phyloP scores from a whole-genome alignment of 2,797 vertebrate species.

The Numenius phaeopus region DNA sequence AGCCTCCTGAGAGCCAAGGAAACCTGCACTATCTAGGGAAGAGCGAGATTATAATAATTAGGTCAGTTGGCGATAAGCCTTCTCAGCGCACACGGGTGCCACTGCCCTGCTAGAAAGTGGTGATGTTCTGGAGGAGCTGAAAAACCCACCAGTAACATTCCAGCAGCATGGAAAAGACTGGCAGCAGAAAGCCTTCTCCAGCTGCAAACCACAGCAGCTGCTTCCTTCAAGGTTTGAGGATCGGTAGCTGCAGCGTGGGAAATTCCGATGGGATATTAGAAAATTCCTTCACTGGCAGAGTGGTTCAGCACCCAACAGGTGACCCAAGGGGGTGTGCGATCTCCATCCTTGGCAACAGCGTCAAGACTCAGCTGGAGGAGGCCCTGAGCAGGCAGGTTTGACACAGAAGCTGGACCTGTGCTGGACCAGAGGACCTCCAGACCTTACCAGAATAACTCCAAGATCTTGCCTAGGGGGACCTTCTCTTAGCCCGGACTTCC shows the following conservation, averaged over 20 bases:
- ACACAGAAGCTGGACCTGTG: background rate
- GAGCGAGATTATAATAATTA: slow-evolving; percentile 30
- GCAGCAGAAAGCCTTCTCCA: background rate
- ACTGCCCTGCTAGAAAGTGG: background rate
- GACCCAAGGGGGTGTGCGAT: background rate
- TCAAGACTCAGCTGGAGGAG: background rate
- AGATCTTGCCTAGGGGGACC: background rate
- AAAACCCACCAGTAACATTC: background rate
- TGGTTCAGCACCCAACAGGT: background rate
- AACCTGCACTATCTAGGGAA: slow-evolving; percentile 12
- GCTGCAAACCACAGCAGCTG: background rate
- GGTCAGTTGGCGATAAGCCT: slow-evolving; percentile 37
- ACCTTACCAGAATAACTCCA: background rate
- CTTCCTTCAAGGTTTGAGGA: background rate
- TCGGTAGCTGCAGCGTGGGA: rapidly evolving
- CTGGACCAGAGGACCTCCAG: background rate
- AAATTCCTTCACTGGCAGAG: background rate
- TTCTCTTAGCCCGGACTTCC: background rate
- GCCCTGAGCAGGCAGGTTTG: background rate
- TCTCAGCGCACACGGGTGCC: background rate
- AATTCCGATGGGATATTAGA: rapidly evolving
- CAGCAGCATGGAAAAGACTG: rapidly evolving
- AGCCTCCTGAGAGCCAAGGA: slow-evolving; percentile 19
- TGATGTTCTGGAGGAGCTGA: background rate
- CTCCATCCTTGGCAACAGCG: background rate